Conservation (phyloP, 2,113 vertebrate genomes). For the Lophotis ruficrista region DNA sequence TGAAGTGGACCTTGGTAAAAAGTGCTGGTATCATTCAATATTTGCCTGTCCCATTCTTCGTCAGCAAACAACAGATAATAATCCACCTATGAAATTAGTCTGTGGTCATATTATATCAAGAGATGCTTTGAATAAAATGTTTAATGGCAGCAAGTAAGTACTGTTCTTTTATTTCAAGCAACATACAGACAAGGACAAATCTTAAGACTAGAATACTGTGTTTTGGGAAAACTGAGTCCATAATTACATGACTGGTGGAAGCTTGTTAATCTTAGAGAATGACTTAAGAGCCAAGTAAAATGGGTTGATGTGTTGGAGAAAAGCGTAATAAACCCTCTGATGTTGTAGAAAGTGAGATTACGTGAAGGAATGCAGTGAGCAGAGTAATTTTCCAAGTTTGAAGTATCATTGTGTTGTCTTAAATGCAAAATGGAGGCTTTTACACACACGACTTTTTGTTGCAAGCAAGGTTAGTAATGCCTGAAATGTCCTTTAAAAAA, state of each 20-base stretch:
- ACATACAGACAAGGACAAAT: neutral
- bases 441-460: neutral
- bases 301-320: neutral
- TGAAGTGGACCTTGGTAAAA: slow-evolving; percentile 87
- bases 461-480: neutral
- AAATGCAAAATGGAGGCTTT: neutral
- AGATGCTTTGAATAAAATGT: slow-evolving; percentile 91
- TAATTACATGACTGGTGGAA: neutral
- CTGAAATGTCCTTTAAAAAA: neutral
- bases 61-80: slow-evolving; percentile 88
- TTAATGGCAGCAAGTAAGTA: slow-evolving; percentile 90
- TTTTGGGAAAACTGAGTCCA: neutral
- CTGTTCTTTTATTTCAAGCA: neutral
- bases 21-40: slow-evolving; percentile 90
- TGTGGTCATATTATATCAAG: slow-evolving; percentile 89
- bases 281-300: neutral
- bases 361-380: neutral
- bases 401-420: neutral
- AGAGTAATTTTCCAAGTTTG: neutral
- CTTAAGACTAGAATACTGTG: neutral
- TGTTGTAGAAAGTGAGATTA: neutral
- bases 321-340: neutral
- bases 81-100: slow-evolving; percentile 87
- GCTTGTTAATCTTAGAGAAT: neutral
- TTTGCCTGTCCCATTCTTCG: slow-evolving; percentile 89